phyloP scores from a whole-genome alignment of 2,113 vertebrate species.

The Siniperca chuatsi region DNA sequence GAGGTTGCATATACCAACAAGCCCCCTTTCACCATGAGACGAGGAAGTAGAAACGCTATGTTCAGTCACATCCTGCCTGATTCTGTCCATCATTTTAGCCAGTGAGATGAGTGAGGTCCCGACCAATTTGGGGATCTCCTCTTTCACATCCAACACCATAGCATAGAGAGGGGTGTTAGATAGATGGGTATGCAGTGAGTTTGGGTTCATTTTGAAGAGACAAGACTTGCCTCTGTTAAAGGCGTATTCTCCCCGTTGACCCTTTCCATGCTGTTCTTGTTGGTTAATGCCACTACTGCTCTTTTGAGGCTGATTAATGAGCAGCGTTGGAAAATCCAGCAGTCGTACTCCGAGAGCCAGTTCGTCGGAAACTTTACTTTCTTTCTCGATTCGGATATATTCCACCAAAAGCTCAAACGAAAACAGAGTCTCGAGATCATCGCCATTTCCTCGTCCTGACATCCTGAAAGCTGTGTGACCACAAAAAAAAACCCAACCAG shows the following conservation, averaged over 20 bases:
- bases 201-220: slow-evolving; percentile 84
- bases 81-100: slow-evolving; percentile 67
- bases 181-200: slow-evolving; percentile 71
- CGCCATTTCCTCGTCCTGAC: slow-evolving; percentile 24
- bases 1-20: slow-evolving; percentile 76
- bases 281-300: not conserved
- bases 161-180: slow-evolving; percentile 81
- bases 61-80: slow-evolving; percentile 72
- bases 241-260: slow-evolving; percentile 16
- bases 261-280: not conserved
- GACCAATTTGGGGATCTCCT: slow-evolving; percentile 78
- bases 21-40: slow-evolving; percentile 75
- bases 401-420: slow-evolving; percentile 90
- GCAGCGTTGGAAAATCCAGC: slow-evolving; percentile 90
- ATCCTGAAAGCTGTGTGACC: slow-evolving; percentile 38
- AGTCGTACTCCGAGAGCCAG: slow-evolving; percentile 87
- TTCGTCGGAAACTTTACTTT: slow-evolving; percentile 42
- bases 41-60: slow-evolving; percentile 63
- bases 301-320: slow-evolving; percentile 80
- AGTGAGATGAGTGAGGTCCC: slow-evolving; percentile 86
- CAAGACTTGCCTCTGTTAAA: slow-evolving; percentile 91
- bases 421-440: slow-evolving; percentile 81
- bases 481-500: not conserved
- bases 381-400: slow-evolving; percentile 74
- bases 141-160: slow-evolving; percentile 81